Conservation (phyloP, 1,140 invertebrate genomes). For the Thalassaphorura encarpata region DNA sequence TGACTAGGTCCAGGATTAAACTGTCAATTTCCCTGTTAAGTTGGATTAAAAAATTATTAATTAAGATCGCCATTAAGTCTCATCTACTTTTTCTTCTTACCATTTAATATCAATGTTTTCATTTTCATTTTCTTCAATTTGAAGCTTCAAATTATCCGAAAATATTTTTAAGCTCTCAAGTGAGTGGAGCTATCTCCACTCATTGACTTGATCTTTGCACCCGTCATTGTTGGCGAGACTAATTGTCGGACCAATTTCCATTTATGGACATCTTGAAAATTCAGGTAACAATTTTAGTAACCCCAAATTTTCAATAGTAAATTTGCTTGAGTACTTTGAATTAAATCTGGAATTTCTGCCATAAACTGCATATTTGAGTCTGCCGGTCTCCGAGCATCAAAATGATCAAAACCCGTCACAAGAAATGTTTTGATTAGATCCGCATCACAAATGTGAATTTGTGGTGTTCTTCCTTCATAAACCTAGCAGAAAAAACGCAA, state of each 20-base stretch:
- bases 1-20: constrained; percentile 12
- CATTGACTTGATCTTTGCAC: constrained; percentile 40
- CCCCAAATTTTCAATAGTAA: constrained; percentile 4
- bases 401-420: constrained; percentile 42
- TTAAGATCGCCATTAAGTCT: neutral
- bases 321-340: constrained; percentile 22
- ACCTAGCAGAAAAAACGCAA: too few relatives aligned
- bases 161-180: constrained; percentile 9
- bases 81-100: neutral
- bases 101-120: neutral
- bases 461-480: constrained; percentile 6
- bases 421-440: constrained; percentile 42
- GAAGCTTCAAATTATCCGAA: neutral
- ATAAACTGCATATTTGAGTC: constrained; percentile 18
- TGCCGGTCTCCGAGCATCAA: constrained; percentile 38
- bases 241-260: constrained; percentile 44
- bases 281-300: neutral
- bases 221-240: constrained; percentile 44
- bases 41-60: neutral
- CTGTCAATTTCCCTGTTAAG: constrained; percentile 10
- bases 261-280: constrained; percentile 32
- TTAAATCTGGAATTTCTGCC: constrained; percentile 25
- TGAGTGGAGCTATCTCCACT: constrained; percentile 34
- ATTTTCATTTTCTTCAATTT: constrained; percentile 6
- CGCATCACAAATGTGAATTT: constrained; percentile 37